phyloP scores from a whole-genome alignment of 2,113 vertebrate species.

The Lontra canadensis region DNA sequence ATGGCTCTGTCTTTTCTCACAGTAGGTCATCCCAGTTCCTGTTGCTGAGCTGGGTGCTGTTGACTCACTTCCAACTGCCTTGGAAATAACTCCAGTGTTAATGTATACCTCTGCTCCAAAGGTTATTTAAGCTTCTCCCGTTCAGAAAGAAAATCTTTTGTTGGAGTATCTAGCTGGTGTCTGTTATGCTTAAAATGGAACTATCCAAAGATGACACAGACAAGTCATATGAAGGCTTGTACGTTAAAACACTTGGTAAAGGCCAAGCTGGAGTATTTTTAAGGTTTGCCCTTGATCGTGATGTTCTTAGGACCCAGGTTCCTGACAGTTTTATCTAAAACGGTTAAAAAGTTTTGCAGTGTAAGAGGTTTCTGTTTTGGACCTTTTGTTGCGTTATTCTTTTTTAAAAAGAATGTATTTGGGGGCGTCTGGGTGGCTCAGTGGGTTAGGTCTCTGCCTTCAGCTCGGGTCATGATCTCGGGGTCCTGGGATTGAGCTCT shows the following conservation, averaged over 20 bases:
- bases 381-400: background rate
- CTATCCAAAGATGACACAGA: background rate
- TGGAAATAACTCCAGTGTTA: constrained; percentile 30
- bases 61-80: constrained; percentile 14
- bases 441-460: no score
- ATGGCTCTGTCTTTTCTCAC: background rate
- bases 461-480: no score
- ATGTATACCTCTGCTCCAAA: background rate
- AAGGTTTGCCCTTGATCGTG: background rate
- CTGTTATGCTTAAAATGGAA: constrained; percentile 15
- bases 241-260: background rate
- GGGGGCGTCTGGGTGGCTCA: no score
- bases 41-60: background rate
- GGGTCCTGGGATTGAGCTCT: no score
- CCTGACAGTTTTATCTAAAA: background rate
- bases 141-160: constrained; percentile 40
- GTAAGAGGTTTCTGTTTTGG: background rate
- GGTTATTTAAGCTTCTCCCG: constrained; percentile 43
- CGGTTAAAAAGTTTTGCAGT: background rate
- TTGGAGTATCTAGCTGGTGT: background rate
- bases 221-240: background rate
- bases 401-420: background rate
- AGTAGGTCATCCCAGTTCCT: background rate
- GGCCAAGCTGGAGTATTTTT: background rate
- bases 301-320: background rate